Evolutionary conservation across 2,888 invertebrate genomes (phyloP), one percentile per base, ranked within the genome.

Genomic region (Heteromurus nitidus): DNA sequence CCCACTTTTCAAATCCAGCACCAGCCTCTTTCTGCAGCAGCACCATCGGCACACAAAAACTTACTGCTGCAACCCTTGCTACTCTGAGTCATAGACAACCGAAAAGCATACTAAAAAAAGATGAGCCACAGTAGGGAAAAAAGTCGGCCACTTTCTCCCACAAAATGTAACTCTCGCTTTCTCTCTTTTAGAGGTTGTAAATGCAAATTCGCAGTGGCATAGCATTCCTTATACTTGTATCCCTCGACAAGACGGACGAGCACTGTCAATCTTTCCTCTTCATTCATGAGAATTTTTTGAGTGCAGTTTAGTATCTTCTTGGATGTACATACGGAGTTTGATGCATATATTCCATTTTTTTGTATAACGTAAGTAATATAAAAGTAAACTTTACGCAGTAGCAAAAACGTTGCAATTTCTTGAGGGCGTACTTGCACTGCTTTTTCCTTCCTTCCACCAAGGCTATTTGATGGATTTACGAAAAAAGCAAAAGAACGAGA

Each of bases 171-270:
- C n/a, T n/a, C n/a, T n/a, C 60, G 28, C 24, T 24, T 60, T 24
- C 20, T 28, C 20, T 20, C 13, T 18, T 60, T 60, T 18, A 24
- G 60, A 9, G 28, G 9, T 36, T n/a, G n/a, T n/a, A n/a, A n/a
- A n/a, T n/a, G n/a, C n/a, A n/a, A n/a, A 13, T 36, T 36, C 36
- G 36, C 36, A 9, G 9, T 36, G 36, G 36, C 36, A 13, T 36
- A 9, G 36, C 9, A 36, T 36, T 9, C 9, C 7, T 36, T 36
- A 28, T 55, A 55, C 36, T 42, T 60, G 42, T 20, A 24, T 42
- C 31, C 60, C 68, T 58, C 18, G 28, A 58, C 26, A 77, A 62
- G 69, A 77, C 60, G 26, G 77, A 77, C 77, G 77, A 77, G 60
- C 16, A 24, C 76, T 76, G 76, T 68, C 76, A 76, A 68, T 76